Evolutionary conservation across 2,888 invertebrate species (phyloP), one percentile per base, ranked within the genome.

Genomic region (Aphidius colemani): DNA sequence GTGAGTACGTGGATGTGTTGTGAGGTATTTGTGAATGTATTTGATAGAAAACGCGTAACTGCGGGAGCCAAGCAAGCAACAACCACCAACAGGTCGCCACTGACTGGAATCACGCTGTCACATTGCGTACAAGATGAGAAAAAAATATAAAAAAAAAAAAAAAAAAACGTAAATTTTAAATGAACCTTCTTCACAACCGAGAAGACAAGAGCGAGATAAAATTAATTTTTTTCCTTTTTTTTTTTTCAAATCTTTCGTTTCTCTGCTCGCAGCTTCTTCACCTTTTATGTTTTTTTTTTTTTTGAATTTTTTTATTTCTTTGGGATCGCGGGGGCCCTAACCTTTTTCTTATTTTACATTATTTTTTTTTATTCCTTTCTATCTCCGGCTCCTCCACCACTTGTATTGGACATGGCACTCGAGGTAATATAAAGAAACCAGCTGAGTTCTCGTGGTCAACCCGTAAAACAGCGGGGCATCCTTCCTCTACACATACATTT

Each of bases 61-160:
- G 74, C 77, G 75, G 77, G 72, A 76, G 76, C 76, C 70, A 59
- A 55, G 45, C 65, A 61, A 66, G 64, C 62, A 72, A 73, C 72
- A 72, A 65, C 66, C 63, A 72, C 75, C 74, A 75, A 77, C 75
- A 74, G 74, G 76, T 76, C 74, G 74, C 74, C 71, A 70, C 74
- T 72, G 73, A 71, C 74, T 75, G 72, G 71, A 74, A 73, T 74
- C 76, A 71, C 71, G 69, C 73, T 72, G 73, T 73, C 72, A 69
- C 72, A 70, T 68, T 56, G 55, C 49, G 49, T 50, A 40, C 53
- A 61, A 61, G 63, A 64, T 50, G 44, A 50, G 57, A 56, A 46
- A 13, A 13, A 13, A 58, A 53, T 57, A 41, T 51, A 53, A 40
- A 63, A 51, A 49, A 55, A 39, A 30, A 30, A 30, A 30, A 30